phyloP scores from a whole-genome alignment of 2,888 invertebrate species.

The Macrosiphum euphorbiae region DNA sequence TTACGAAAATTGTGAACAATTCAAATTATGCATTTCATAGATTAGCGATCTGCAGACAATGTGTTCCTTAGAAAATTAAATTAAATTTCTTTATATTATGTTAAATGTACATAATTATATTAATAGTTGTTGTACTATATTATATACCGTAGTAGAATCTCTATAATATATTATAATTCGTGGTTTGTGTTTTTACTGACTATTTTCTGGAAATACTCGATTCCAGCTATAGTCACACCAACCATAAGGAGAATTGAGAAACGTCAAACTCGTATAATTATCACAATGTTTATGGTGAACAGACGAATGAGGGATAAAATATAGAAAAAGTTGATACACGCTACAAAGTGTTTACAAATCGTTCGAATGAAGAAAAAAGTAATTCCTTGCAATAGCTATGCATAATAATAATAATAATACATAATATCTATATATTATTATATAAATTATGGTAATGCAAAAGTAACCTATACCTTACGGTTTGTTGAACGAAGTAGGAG shows the following conservation, averaged over 20 bases:
- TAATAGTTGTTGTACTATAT: background rate
- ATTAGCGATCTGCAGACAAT: background rate
- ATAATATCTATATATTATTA: no score
- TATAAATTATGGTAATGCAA: no score
- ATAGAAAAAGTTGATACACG: background rate
- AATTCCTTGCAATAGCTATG: no score
- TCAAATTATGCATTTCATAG: background rate
- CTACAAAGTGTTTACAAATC: no score
- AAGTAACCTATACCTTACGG: no score
- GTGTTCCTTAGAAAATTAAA: background rate
- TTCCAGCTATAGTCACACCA: no score
- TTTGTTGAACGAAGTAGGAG: background rate
- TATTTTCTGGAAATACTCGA: background rate
- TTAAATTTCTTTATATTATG: background rate
- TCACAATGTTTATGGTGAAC: background rate
- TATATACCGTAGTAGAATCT: background rate
- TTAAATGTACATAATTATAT: background rate
- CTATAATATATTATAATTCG: no score
- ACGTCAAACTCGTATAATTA: background rate
- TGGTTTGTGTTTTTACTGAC: background rate
- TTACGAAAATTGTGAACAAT: background rate
- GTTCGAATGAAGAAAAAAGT: background rate
- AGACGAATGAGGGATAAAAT: background rate
- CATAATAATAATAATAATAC: no score
- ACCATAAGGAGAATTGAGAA: background rate